Evolutionary conservation across 2,888 invertebrate genomes (phyloP), one percentile per base, ranked within the genome.

Genomic region (Mayetiola destructor): DNA sequence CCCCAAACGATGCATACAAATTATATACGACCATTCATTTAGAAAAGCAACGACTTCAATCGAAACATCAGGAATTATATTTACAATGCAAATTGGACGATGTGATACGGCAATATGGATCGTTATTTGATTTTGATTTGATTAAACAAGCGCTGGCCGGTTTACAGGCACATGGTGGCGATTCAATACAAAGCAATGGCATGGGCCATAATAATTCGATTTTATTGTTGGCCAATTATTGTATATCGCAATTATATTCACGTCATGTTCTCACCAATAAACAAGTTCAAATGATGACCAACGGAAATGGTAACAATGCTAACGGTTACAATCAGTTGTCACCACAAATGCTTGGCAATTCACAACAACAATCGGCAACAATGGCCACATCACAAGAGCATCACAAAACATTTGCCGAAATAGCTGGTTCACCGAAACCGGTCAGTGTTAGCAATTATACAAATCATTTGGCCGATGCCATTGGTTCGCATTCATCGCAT

Each of bases 161-260:
- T 40, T 77, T 82, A 42, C 80, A 81, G 64, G 75, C 77, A 59
- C 77, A 79, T 56, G 80, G 80, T 58, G 66, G 73, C 55, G 70
- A 58, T n/a, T 58, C 60, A 37, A 39, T 57, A 10, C 55, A 55
- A 39, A 58, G 60, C 21, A 63, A 61, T 36, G 62, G 61, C 16
- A 55, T 60, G 35, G 73, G 75, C 8, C 76, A 79, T 60, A 80
- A 81, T 63, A 84, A 85, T 66, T 84, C 84, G 6, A 78, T 84
- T 40, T 72, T 85, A 61, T 79, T 85, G 66, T 75, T 86, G 60
- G 84, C 84, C 57, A 86, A 86, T 68, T 85, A 85, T 67, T 86
- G 85, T 69, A 81, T 84, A 77, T 82, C 82, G 18, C 84, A 82
- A 66, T 68, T 85, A 59, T 83, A 82, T 68, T 80, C 81, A 59